Evolutionary conservation across 1,140 invertebrate species (phyloP).

Genomic region (Neoseiulus cucumeris): DNA sequence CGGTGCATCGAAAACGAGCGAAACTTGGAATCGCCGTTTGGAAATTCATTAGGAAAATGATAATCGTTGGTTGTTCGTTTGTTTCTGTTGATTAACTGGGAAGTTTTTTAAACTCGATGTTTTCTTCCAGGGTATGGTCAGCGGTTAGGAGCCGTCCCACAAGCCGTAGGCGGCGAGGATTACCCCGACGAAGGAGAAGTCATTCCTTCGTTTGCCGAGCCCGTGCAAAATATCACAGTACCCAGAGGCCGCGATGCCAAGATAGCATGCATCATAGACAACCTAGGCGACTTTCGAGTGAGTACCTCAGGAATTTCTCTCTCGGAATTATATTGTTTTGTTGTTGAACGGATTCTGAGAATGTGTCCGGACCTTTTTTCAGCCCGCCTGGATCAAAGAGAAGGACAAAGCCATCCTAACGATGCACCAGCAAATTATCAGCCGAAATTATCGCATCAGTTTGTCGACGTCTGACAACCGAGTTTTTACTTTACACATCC

Average conservation of each 20-base stretch:
- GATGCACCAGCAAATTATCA: conserved; percentile 73
- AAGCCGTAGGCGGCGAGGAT: not conserved
- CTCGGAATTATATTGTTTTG: too few relatives aligned
- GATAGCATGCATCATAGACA: conserved; percentile 65
- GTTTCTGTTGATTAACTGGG: too few relatives aligned
- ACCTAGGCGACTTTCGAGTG: conserved; percentile 67
- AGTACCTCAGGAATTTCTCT: too few relatives aligned
- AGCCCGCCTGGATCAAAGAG: conserved; percentile 20
- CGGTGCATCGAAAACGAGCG: too few relatives aligned
- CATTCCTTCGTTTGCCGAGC: conserved; percentile 52
- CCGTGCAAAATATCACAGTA: conserved; percentile 67
- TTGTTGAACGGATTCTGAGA: too few relatives aligned
- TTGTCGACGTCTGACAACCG: conserved; percentile 72
- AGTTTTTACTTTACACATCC: conserved; percentile 69
- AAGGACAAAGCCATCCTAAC: conserved; percentile 38
- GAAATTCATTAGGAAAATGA: too few relatives aligned
- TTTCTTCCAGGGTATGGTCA: too few relatives aligned
- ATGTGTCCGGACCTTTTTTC: not conserved
- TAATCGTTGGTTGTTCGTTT: too few relatives aligned
- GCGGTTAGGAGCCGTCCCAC: too few relatives aligned
- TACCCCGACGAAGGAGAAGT: conserved; percentile 14
- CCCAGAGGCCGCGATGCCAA: conserved; percentile 64
- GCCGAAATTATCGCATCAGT: conserved; percentile 53
- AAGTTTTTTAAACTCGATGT: too few relatives aligned
- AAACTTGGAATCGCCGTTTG: too few relatives aligned